phyloP scores from a whole-genome alignment of 1,140 invertebrate species.

The Drosophila ohnishii region DNA sequence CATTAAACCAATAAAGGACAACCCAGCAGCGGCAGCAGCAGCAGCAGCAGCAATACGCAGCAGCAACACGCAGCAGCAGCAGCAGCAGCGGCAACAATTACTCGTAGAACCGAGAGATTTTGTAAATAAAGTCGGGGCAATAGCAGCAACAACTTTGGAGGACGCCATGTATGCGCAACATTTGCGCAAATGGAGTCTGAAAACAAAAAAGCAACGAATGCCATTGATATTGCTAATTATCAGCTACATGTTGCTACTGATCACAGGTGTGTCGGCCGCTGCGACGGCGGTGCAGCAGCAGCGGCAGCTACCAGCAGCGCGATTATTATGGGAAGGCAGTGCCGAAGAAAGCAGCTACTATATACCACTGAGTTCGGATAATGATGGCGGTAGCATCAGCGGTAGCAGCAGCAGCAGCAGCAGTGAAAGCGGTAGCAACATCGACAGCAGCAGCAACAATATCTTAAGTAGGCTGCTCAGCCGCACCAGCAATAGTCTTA shows the following conservation, averaged over 20 bases:
- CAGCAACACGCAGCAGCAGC: constrained; percentile 35
- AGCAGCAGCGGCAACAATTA: constrained; percentile 15
- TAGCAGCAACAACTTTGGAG: constrained; percentile 75
- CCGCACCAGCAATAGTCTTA: constrained; percentile 74
- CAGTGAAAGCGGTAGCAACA: constrained; percentile 45
- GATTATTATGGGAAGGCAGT: constrained; percentile 61
- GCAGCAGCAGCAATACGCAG: constrained; percentile 26
- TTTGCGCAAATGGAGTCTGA: constrained; percentile 84
- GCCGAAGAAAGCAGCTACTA: constrained; percentile 71
- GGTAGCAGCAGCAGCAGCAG: constrained; percentile 29
- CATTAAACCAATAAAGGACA: constrained; percentile 42
- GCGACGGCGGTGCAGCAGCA: constrained; percentile 27
- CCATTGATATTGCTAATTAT: constrained; percentile 79
- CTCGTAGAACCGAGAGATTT: constrained; percentile 49
- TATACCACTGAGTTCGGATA: constrained; percentile 67
- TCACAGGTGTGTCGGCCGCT: constrained; percentile 62
- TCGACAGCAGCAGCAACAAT: constrained; percentile 64
- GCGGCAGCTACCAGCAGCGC: constrained; percentile 41
- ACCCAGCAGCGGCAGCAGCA: constrained; percentile 36
- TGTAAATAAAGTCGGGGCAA: constrained; percentile 78
- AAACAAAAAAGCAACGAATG: constrained; percentile 83
- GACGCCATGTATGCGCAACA: constrained; percentile 83
- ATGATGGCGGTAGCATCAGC: constrained; percentile 58
- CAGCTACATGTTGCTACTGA: constrained; percentile 79
- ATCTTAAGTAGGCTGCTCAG: constrained; percentile 67